A percentile compares a stretch with the other conserved stretches of the same genome.
Evolutionary conservation across 2,797 vertebrate species (phyloP).

Genomic region (Petrocephalus sullivani): DNA sequence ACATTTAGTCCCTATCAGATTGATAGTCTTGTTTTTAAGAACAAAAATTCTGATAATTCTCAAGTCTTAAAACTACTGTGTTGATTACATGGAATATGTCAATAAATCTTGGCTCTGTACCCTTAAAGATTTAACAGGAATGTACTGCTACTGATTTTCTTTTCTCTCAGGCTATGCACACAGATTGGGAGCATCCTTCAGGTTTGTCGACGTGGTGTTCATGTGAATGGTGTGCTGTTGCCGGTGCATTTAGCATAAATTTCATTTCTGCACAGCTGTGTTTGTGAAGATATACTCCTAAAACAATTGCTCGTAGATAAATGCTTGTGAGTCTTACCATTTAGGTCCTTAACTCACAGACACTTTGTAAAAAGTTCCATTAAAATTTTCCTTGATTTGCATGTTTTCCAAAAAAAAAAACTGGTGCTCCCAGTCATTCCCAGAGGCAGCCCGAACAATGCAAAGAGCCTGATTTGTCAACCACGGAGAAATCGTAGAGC

Average conservation of each 20-base stretch:
- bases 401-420: background rate
- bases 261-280: background rate
- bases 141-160: background rate
- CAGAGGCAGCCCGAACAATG: background rate
- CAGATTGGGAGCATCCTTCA: background rate
- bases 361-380: background rate
- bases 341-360: no score
- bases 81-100: constrained; percentile 27
- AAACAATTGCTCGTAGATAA: background rate
- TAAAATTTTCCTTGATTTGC: background rate
- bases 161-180: background rate
- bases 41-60: constrained; percentile 14
- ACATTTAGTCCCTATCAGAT: constrained; percentile 11
- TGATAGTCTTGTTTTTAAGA: constrained; percentile 17
- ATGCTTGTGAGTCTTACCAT: background rate
- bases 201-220: background rate
- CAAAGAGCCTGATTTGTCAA: background rate
- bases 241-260: background rate
- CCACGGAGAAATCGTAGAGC: background rate
- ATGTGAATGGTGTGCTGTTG: no score
- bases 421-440: background rate
- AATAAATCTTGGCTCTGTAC: constrained; percentile 32
- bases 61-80: constrained; percentile 30
- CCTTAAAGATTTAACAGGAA: constrained; percentile 19
- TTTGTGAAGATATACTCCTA: background rate